Evolutionary conservation across 2,113 vertebrate genomes (phyloP).

Genomic region (Galeopterus variegatus): DNA sequence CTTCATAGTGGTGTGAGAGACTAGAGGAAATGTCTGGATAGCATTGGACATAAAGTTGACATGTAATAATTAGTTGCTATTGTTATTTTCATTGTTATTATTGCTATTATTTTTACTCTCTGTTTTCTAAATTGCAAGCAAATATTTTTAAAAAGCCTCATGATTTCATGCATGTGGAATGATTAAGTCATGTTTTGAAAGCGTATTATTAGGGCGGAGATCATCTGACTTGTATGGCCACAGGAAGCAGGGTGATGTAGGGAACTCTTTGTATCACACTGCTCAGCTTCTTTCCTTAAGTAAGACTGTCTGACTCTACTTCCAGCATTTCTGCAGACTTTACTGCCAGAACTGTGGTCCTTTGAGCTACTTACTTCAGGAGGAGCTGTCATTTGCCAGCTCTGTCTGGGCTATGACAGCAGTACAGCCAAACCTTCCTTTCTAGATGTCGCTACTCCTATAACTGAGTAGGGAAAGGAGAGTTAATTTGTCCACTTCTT

Average conservation of each 20-base stretch:
- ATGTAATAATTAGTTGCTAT: not conserved
- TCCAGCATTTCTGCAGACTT: not conserved
- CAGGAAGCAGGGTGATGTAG: not conserved
- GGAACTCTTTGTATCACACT: not conserved
- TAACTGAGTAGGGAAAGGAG: not conserved
- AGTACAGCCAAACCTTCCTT: not conserved
- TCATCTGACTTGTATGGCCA: fast-evolving
- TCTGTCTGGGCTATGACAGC: not conserved
- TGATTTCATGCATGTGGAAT: not conserved
- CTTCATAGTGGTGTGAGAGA: not conserved
- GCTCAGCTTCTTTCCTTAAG: not conserved
- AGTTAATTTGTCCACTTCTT: not conserved
- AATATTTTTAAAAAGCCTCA: not conserved
- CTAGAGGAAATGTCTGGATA: not conserved
- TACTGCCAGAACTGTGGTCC: not conserved
- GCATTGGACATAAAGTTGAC: not conserved
- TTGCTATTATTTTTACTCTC: not conserved
- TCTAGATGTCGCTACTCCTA: not conserved
- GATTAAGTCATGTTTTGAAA: not conserved
- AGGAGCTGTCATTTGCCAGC: not conserved
- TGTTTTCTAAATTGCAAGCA: not conserved
- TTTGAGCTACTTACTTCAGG: not conserved
- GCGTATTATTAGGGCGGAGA: not conserved
- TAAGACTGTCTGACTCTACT: fast-evolving
- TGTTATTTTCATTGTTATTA: not conserved